Base-by-base conservation (phyloP, 2,797 vertebrate genomes). In the Enoplosus armatus region DNA sequence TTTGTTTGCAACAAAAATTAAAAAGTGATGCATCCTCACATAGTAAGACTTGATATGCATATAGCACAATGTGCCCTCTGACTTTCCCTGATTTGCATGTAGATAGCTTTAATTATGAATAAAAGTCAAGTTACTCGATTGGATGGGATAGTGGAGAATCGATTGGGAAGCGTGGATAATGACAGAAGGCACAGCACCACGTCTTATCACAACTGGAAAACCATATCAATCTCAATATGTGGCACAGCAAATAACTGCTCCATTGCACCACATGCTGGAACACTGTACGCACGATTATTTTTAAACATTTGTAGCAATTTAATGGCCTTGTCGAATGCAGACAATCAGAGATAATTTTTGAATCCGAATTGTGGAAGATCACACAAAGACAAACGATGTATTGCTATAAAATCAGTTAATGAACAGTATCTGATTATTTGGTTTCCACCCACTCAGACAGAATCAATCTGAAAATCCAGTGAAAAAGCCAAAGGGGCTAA, bases 51-150 rank as follows among this genome's bases (percentile, higher is more conserved):
- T 86, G 50, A 90, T 80, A 82, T 85, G 82, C 83, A 90, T 81
- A 89, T 86, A 88, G 91, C 84, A 90, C 90, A 93, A 90, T 85
- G 84, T 91, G 89, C 85, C 87, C 82, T 85, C 84, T 91, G 90
- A 92, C 93, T 93, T 89, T 75, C 76, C 87, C 90, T 94, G 90
- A 96, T 95, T 96, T 96, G 94, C 95, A 96, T 96, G 90, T 94
- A 95, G 92, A 96, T 95, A 94, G 93, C 94, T 95, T 95, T 96
- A 96, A 96, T 96, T 95, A 95, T 91, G 92, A 93, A 87, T 94
- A 95, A 95, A 94, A 94, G 93, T 95, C 95, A 95, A 94, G 93
- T 93, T 90, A 92, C 86, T 82, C 82, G 55, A 91, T 92, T 94
- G 93, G 93, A 94, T 90, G 86, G 88, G 85, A 93, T 90, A 85